Conservation (phyloP, 2,888 invertebrate species). For the Zelleria hepariella region DNA sequence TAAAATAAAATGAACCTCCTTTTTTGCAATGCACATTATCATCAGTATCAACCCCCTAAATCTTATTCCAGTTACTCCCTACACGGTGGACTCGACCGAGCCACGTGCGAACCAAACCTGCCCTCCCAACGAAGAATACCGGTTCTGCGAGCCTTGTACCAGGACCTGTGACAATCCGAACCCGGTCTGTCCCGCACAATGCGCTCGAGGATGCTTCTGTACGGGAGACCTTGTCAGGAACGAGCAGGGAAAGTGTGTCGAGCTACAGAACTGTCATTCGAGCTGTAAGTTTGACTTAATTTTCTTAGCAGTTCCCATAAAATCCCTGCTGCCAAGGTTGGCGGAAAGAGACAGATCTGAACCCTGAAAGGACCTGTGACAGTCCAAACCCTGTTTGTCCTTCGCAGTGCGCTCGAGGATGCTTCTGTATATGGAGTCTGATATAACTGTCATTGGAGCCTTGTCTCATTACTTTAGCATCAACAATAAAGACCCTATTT, state of each 20-base stretch:
- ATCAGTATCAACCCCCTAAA: no score
- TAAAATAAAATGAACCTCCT: no score
- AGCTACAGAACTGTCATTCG: slow-evolving; percentile 14
- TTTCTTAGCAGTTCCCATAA: no score
- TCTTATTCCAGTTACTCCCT: slow-evolving; percentile 14
- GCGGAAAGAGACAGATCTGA: no score
- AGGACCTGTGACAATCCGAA: slow-evolving; percentile 40
- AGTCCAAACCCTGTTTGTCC: slow-evolving; percentile 46
- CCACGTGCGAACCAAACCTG: slow-evolving; percentile 32
- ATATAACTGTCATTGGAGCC: no score
- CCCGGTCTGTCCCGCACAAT: slow-evolving; percentile 49
- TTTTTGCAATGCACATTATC: no score
- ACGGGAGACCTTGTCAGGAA: slow-evolving; percentile 32
- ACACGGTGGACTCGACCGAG: slow-evolving; percentile 34
- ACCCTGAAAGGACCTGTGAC: slow-evolving; percentile 38
- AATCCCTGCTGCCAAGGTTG: no score
- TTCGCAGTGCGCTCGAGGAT: slow-evolving; percentile 44
- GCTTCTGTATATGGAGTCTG: no score
- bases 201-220: slow-evolving; percentile 47
- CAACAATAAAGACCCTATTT: no score
- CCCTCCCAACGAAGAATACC: slow-evolving; percentile 40
- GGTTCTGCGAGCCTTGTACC: slow-evolving; percentile 43
- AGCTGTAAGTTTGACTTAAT: neutral
- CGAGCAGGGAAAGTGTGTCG: slow-evolving; percentile 33
- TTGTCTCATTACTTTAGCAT: no score